Conservation (phyloP, 2,888 invertebrate genomes). For the Gymnocheta viridis region DNA sequence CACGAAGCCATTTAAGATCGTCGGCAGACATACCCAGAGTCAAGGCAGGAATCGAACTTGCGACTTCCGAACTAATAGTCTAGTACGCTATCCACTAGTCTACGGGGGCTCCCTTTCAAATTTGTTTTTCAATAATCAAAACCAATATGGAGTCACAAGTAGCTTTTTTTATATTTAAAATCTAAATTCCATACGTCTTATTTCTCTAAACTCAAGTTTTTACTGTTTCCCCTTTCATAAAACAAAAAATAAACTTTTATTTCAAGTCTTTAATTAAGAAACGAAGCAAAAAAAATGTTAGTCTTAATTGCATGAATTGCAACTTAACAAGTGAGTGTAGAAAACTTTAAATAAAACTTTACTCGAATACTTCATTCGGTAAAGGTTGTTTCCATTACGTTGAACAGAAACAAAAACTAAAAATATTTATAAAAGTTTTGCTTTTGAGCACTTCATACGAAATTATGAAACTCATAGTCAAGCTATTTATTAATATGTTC, state of each 20-base stretch:
- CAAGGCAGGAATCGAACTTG: too few species aligned
- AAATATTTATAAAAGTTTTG: conserved; percentile 49
- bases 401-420: background rate
- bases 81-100: too few species aligned
- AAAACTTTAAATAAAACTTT: conserved; percentile 45
- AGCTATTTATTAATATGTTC: conserved; percentile 50
- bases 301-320: conserved; percentile 64
- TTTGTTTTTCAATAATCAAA: too few species aligned
- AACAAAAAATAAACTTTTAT: conserved; percentile 8
- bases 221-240: background rate
- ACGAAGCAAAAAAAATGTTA: conserved; percentile 17
- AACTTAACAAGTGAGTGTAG: conserved; percentile 59
- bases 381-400: background rate
- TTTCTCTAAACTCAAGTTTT: background rate
- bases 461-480: conserved; percentile 56
- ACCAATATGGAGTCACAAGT: too few species aligned
- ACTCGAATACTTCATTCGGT: conserved; percentile 29
- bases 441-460: conserved; percentile 37
- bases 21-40: too few species aligned
- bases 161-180: background rate
- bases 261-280: conserved; percentile 56
- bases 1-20: too few species aligned
- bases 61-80: too few species aligned
- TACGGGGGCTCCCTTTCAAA: too few species aligned
- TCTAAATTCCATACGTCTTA: background rate